Conservation (phyloP, 2,888 invertebrate genomes). For the Andricus curvator region DNA sequence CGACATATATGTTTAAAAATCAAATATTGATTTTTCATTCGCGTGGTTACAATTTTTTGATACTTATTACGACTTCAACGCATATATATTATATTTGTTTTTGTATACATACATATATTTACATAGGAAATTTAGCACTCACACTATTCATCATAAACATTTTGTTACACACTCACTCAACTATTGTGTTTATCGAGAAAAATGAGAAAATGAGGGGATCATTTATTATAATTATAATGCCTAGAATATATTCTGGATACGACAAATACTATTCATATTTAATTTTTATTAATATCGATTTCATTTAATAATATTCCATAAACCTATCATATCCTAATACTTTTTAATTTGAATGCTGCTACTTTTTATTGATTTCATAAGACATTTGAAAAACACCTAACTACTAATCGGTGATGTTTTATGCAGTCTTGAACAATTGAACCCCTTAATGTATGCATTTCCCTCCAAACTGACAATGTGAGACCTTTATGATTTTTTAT, state of each 20-base stretch:
- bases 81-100: constrained; percentile 37
- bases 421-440: constrained; percentile 32
- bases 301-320: constrained; percentile 2
- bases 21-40: constrained; percentile 34
- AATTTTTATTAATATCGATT: not conserved
- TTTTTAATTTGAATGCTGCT: constrained; percentile 7
- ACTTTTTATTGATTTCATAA: constrained; percentile 2
- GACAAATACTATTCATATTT: not conserved
- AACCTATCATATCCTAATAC: constrained; percentile 20
- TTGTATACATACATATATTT: constrained; percentile 51
- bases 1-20: constrained; percentile 18
- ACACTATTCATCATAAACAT: constrained; percentile 2
- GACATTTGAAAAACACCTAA: constrained; percentile 25
- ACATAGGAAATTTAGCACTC: constrained; percentile 42
- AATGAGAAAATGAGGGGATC: not conserved
- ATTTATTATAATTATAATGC: constrained; percentile 1
- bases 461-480: not conserved
- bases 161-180: not conserved
- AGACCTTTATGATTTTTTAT: not conserved
- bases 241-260: not conserved
- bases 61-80: constrained; percentile 24
- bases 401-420: constrained; percentile 8
- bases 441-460: not conserved
- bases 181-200: not conserved
- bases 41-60: constrained; percentile 33